Base-by-base conservation (phyloP, 2,797 vertebrate species). In the Heterohyrax brucei region DNA sequence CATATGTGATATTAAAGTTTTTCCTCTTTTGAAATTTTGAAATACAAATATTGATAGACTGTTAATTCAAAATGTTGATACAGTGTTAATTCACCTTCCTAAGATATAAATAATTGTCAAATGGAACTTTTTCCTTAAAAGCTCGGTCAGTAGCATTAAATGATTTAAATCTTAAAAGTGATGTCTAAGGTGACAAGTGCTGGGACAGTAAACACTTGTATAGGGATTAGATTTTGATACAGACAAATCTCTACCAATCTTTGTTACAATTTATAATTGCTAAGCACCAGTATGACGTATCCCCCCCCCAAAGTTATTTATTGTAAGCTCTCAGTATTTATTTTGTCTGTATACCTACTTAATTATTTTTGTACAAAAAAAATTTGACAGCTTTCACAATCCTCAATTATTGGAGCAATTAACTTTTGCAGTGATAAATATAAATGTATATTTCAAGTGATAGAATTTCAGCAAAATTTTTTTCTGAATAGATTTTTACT, bases 181-280 rank as follows among this genome's bases (percentile, higher is more conserved):
- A 75, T 64, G 0, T 70, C 48, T 94, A 70, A 33, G 79, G 7
- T 64, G 76, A 39, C 3, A 88, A 70, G 79, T 75, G 1, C 0
- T 75, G 46, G 28, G 86, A 18, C 1, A 95, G 86, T 53, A 83
- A 83, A 86, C 12, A 81, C 1, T 66, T 68, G 26, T 21, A n/a
- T 33, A 39, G 1, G 53, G 8, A 50, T 66, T 33, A 13, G 70
- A 79, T 46, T 53, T 72, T 72, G 66, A 61, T 80, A 73, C 2
- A 4, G 19, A 30, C 8, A 56, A 73, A 83, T 72, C 30, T 53
- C 39, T 14, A 22, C 73, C 68, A 72, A n/a, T n/a, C 7, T 73
- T 84, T 83, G 48, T 4, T 80, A n/a, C 77, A 75, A 92, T 46
- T 82, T 93, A 75, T 94, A 93, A 50, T 76, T 79, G 4, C 48